phyloP scores from a whole-genome alignment of 2,113 vertebrate species.

The Falco punctatus region DNA sequence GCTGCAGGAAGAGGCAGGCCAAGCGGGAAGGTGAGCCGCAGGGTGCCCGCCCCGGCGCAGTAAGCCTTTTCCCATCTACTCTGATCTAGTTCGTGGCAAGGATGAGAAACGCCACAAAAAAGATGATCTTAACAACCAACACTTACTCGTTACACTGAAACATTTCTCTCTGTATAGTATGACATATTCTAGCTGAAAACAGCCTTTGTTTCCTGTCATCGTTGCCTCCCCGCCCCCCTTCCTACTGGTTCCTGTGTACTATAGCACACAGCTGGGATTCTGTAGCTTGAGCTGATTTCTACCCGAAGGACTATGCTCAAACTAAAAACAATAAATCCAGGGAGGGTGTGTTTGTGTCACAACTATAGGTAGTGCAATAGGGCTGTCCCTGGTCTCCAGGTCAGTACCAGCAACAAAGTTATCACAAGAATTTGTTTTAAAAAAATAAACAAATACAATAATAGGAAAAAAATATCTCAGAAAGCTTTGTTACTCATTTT shows the following conservation, averaged over 20 bases:
- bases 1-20: neutral
- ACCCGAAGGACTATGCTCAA: neutral
- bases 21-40: neutral
- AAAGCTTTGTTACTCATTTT: neutral
- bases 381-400: neutral
- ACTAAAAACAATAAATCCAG: neutral
- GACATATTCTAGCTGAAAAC: neutral
- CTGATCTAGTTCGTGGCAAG: neutral
- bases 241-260: neutral
- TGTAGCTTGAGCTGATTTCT: neutral
- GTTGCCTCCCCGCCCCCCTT: accelerated
- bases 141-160: neutral
- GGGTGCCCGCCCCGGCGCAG: neutral
- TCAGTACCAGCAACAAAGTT: neutral
- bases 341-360: neutral
- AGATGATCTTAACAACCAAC: neutral
- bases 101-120: neutral
- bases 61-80: neutral
- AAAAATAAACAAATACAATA: neutral
- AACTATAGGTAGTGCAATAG: neutral
- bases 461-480: neutral
- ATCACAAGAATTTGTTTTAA: neutral
- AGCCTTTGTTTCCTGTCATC: neutral
- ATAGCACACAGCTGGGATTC: neutral
- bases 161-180: neutral